Conservation (phyloP, 2,888 invertebrate genomes). For the Hyposoter didymator region DNA sequence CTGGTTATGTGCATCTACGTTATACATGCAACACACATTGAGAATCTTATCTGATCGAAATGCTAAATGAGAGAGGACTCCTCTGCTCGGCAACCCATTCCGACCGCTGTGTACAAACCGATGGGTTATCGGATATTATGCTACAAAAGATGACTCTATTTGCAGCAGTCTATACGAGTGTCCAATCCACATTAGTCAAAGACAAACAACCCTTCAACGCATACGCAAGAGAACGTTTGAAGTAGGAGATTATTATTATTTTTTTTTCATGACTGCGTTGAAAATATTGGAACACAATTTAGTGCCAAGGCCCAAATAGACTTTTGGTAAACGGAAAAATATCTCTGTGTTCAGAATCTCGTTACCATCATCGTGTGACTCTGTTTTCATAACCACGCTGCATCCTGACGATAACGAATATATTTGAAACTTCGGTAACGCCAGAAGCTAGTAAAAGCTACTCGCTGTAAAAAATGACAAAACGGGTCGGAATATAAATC, state of each 20-base stretch:
- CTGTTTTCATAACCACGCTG: not conserved
- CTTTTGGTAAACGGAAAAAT: not conserved
- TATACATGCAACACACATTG: slow-evolving; percentile 29
- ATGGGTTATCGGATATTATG: slow-evolving; percentile 15
- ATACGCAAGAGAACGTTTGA: not conserved
- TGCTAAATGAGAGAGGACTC: slow-evolving; percentile 45
- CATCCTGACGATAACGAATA: not conserved
- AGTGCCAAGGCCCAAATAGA: not conserved
- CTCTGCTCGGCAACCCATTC: slow-evolving; percentile 43
- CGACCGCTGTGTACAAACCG: not conserved
- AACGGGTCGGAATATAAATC: not conserved
- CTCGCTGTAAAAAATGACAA: not conserved
- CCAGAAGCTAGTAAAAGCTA: not conserved
- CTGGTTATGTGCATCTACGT: slow-evolving; percentile 24
- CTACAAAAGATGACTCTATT: not conserved
- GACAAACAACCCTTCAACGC: not conserved
- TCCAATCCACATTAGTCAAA: not conserved
- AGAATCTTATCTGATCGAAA: slow-evolving; percentile 63
- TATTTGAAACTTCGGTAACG: not conserved
- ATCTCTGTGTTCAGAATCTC: not conserved
- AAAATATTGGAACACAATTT: not conserved
- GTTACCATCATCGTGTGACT: not conserved
- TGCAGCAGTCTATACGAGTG: not conserved
- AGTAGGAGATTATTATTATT: not conserved
- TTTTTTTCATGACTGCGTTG: not conserved